Percentiles rank a stretch among this genome's conserved stretches.
These are phyloP conservation scores for Spialia ferax DNA, from an alignment of 2,888 invertebrate species.

Conservation along the genomic window DNA sequence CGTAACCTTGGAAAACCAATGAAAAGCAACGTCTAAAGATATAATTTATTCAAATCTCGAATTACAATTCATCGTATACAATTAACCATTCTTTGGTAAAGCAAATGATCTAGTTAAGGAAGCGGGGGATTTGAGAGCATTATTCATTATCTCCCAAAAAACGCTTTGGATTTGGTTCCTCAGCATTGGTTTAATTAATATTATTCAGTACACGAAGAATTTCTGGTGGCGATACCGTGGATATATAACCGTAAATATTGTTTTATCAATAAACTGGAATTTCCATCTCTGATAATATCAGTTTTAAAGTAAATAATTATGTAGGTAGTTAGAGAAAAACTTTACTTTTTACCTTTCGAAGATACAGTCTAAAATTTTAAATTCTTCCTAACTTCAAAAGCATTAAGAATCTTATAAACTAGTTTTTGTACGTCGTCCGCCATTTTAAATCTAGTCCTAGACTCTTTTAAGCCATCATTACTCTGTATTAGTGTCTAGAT, in stretches of 20 bases:
- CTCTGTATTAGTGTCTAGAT: no score
- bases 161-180: slow-evolving; percentile 21
- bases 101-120: neutral
- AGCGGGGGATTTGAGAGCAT: slow-evolving; percentile 11
- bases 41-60: neutral
- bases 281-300: no score
- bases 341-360: no score
- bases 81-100: neutral
- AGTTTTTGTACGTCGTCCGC: no score
- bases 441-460: no score
- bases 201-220: slow-evolving; percentile 26
- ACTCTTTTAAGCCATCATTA: no score
- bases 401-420: no score
- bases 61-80: neutral
- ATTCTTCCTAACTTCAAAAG: no score
- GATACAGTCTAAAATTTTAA: no score
- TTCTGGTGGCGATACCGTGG: slow-evolving; percentile 1
- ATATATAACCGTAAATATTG: neutral
- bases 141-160: slow-evolving; percentile 28
- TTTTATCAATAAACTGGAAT: no score
- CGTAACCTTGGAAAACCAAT: neutral
- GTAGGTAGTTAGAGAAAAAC: no score
- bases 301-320: no score
- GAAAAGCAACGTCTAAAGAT: neutral
- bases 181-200: slow-evolving; percentile 17